Evolutionary conservation across 2,113 vertebrate species (phyloP), one percentile per base, ranked within the genome.

Genomic region (Dendropsophus ebraccatus): DNA sequence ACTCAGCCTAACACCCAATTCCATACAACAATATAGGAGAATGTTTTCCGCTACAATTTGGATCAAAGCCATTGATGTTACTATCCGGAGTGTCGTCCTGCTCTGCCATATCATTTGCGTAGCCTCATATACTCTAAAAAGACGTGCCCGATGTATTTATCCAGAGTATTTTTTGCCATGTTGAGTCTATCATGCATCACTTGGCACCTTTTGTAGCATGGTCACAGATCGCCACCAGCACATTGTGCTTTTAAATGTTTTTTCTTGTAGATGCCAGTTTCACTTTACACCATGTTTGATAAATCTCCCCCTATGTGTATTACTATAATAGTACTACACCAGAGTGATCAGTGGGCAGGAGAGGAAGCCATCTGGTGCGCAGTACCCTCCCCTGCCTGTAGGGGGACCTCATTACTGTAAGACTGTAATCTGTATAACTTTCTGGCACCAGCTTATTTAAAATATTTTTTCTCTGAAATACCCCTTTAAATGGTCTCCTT

Each of bases 241-340:
- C 65, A 69, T 69, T 69, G 65, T 69, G 65, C 30, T 69, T 41
- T 41, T 62, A 25, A 62, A 62, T 62, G 58, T n/a, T 10, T 62
- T 62, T 25, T 62, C 58, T 11, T 62, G 58, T 62, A 62, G 58
- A 62, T 62, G 58, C 58, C 58, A 13, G 58, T n/a, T n/a, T n/a
- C n/a, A n/a, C n/a, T n/a, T n/a, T n/a, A n/a, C n/a, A n/a, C n/a
- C n/a, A n/a, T n/a, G n/a, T n/a, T n/a, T n/a, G n/a, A n/a, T n/a
- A n/a, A n/a, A n/a, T n/a, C n/a, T n/a, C n/a, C n/a, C n/a, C n/a
- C n/a, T n/a, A n/a, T n/a, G n/a, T n/a, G n/a, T n/a, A n/a, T n/a
- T n/a, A n/a, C n/a, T n/a, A n/a, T n/a, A n/a, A n/a, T n/a, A n/a
- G n/a, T n/a, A n/a, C n/a, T n/a, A n/a, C n/a, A n/a, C 1, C 23